phyloP scores from a whole-genome alignment of 1,140 invertebrate species.

The Galleria mellonella region DNA sequence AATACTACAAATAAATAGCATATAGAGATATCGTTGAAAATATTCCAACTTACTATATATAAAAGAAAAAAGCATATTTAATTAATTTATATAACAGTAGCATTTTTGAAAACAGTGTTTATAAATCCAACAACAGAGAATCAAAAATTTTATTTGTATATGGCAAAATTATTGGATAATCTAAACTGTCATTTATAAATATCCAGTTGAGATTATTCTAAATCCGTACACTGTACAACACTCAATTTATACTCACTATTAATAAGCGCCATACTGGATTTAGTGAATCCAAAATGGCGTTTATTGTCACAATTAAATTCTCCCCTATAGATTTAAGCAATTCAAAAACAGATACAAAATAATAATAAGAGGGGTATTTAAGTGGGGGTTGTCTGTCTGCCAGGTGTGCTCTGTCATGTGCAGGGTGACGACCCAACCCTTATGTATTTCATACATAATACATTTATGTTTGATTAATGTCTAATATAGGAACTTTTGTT shows the following conservation, averaged over 20 bases:
- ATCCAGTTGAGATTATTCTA: neutral
- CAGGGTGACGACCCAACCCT: slow-evolving; percentile 41
- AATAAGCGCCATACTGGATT: slow-evolving; percentile 32
- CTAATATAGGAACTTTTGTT: slow-evolving; percentile 6
- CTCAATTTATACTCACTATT: no score
- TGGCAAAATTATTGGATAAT: no score
- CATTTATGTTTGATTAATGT: slow-evolving; percentile 46
- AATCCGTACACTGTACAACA: no score
- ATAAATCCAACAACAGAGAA: no score
- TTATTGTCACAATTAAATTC: slow-evolving; percentile 58
- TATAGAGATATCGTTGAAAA: no score
- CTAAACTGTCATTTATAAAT: slow-evolving; percentile 3
- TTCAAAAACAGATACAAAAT: slow-evolving; percentile 72
- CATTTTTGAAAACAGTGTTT: no score
- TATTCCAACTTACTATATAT: no score
- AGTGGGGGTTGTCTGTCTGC: slow-evolving; percentile 39
- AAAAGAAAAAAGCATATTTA: no score
- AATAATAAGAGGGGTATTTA: slow-evolving; percentile 58
- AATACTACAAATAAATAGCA: no score
- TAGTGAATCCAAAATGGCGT: slow-evolving; percentile 62
- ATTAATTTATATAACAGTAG: no score
- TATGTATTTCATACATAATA: slow-evolving; percentile 40
- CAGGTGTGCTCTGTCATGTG: slow-evolving; percentile 44
- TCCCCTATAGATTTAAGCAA: slow-evolving; percentile 57
- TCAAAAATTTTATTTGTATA: no score